These are phyloP conservation scores for Oeneis ivallda DNA, from an alignment of 2,888 invertebrate species.

Conservation along the genomic window DNA sequence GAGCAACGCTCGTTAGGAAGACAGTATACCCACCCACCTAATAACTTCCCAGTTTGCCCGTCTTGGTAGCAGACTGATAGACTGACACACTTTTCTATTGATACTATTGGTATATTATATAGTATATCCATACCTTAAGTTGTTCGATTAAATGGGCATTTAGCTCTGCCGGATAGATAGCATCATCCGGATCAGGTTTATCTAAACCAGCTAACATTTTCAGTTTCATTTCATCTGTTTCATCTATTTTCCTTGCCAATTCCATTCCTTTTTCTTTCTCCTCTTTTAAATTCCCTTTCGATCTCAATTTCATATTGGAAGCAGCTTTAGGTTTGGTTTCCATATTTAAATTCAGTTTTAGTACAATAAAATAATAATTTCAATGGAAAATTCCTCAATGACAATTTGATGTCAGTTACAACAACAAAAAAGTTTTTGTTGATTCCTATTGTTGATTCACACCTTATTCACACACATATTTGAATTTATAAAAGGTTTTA, in stretches of 20 bases:
- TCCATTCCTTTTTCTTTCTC: slow-evolving; percentile 59
- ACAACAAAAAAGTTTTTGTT: neutral
- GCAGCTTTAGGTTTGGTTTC: slow-evolving; percentile 47
- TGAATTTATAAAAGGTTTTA: neutral
- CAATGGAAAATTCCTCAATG: neutral
- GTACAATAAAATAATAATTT: neutral
- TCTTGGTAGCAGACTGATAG: too few relatives aligned
- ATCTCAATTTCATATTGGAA: slow-evolving; percentile 46
- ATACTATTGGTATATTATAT: too few relatives aligned
- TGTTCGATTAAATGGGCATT: slow-evolving; percentile 82
- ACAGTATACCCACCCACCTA: too few relatives aligned
- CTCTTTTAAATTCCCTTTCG: slow-evolving; percentile 53
- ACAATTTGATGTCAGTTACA: neutral
- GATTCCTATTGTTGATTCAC: neutral
- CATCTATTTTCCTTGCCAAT: slow-evolving; percentile 69
- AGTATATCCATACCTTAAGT: slow-evolving; percentile 69
- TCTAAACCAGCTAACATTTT: slow-evolving; percentile 68
- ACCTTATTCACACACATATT: too few relatives aligned
- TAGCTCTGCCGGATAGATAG: slow-evolving; percentile 82
- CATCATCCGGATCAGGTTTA: slow-evolving; percentile 68
- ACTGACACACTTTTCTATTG: too few relatives aligned
- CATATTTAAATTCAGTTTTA: slow-evolving; percentile 42
- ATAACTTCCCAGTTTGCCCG: too few relatives aligned
- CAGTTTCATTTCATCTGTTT: slow-evolving; percentile 76
- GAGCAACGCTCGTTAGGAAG: too few relatives aligned